Percentiles rank a stretch among this genome's conserved stretches.
Evolutionary conservation across 2,113 vertebrate species (phyloP).

Genomic region (Pagrus major): DNA sequence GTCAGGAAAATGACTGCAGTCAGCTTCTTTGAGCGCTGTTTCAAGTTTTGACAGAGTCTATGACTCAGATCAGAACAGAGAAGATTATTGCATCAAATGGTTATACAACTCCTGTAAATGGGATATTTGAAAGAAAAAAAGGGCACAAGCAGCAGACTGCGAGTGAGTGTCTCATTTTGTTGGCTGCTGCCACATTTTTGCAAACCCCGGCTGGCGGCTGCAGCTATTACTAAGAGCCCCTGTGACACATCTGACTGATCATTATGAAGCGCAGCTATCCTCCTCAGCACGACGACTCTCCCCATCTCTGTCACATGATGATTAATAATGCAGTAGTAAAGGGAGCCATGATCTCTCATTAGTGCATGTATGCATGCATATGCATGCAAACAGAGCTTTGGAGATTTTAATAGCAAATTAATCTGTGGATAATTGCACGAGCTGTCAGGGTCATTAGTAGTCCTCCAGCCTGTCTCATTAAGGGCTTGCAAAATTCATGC

Average conservation of each 20-base stretch:
- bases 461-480: slow-evolving; percentile 55
- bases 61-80: slow-evolving; percentile 56
- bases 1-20: not conserved
- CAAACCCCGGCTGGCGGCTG: slow-evolving; percentile 23
- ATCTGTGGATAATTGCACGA: slow-evolving; percentile 67
- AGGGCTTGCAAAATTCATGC: slow-evolving; percentile 40
- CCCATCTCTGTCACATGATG: slow-evolving; percentile 53
- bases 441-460: slow-evolving; percentile 66
- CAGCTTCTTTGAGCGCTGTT: not conserved
- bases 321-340: slow-evolving; percentile 58
- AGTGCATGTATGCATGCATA: slow-evolving; percentile 51
- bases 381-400: slow-evolving; percentile 53
- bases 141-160: slow-evolving; percentile 9
- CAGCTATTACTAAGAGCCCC: slow-evolving; percentile 40
- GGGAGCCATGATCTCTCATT: slow-evolving; percentile 59
- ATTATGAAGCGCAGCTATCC: slow-evolving; percentile 44
- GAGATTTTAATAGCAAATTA: slow-evolving; percentile 61
- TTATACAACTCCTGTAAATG: slow-evolving; percentile 52
- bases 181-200: slow-evolving; percentile 36
- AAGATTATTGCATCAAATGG: slow-evolving; percentile 57
- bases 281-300: slow-evolving; percentile 37
- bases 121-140: not conserved
- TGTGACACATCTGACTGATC: slow-evolving; percentile 62
- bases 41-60: slow-evolving; percentile 19
- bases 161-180: slow-evolving; percentile 26